Conservation (phyloP, 1,140 invertebrate genomes). For the Asbolus verrucosus region DNA sequence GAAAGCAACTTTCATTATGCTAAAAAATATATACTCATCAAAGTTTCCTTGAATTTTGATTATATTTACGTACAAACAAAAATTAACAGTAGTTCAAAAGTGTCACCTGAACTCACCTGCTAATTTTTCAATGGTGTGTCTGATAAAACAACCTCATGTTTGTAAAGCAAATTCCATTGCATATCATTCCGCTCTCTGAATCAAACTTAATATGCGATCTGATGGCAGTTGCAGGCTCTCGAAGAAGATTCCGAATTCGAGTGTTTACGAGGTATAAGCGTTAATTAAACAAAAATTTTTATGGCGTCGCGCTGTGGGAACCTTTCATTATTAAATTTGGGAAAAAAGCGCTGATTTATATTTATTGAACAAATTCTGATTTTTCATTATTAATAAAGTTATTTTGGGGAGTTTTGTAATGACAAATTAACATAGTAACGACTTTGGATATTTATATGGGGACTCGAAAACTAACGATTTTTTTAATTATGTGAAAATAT, state of each 20-base stretch:
- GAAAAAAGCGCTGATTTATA: conserved; percentile 6
- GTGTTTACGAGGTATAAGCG: neutral
- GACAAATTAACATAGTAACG: conserved; percentile 31
- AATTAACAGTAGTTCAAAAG: too few species aligned
- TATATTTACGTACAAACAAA: too few species aligned
- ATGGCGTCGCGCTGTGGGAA: neutral
- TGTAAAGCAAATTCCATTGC: too few species aligned
- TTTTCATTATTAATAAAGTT: conserved; percentile 24
- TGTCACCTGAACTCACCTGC: too few species aligned
- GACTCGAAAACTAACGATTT: conserved; percentile 10
- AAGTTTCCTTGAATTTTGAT: too few species aligned
- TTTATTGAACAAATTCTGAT: conserved; percentile 9
- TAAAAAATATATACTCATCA: too few species aligned
- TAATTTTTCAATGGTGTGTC: too few species aligned
- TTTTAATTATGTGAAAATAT: conserved; percentile 40
- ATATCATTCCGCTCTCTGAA: too few species aligned
- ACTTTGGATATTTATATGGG: conserved; percentile 12
- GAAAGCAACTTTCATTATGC: too few species aligned
- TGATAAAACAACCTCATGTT: too few species aligned
- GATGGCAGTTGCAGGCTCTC: neutral
- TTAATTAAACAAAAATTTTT: neutral
- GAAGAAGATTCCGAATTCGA: neutral
- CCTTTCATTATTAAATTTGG: neutral
- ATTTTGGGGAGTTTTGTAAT: neutral
- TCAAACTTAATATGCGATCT: too few species aligned